Percentiles rank a stretch among this genome's conserved stretches.
Evolutionary conservation across 2,888 invertebrate species (phyloP).

Genomic region (Phortica magna): DNA sequence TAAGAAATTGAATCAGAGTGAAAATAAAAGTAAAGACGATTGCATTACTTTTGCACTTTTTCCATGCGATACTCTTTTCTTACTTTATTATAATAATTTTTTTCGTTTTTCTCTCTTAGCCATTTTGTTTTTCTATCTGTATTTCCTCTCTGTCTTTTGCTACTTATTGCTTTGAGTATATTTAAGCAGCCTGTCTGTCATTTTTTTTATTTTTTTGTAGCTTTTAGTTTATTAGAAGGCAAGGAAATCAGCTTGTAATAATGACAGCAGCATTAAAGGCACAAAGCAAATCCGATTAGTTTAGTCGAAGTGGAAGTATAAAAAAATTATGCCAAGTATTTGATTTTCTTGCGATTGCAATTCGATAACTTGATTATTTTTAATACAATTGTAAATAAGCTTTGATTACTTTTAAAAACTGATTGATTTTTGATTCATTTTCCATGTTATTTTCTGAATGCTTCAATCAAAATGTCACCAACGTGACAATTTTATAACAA

Average conservation of each 20-base stretch:
- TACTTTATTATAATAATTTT: constrained; percentile 13
- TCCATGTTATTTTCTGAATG: too few species aligned
- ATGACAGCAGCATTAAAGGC: not conserved
- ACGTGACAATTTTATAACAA: too few species aligned
- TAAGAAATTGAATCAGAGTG: constrained; percentile 70
- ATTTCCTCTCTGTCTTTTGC: not conserved
- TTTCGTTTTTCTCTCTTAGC: constrained; percentile 17
- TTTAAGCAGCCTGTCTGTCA: not conserved
- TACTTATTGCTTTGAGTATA: constrained; percentile 11
- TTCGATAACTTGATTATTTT: too few species aligned
- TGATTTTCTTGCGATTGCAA: not conserved
- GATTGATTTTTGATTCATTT: too few species aligned
- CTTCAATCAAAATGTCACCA: too few species aligned
- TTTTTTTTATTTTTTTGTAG: not conserved
- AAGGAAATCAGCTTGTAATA: not conserved
- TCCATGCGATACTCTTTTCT: constrained; percentile 18
- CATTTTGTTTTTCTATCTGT: constrained; percentile 10
- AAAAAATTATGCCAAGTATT: not conserved
- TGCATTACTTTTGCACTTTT: constrained; percentile 36
- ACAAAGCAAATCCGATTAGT: constrained; percentile 14
- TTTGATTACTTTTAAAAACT: too few species aligned
- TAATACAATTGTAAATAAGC: too few species aligned
- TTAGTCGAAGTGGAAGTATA: not conserved
- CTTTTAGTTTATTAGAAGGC: constrained; percentile 1
- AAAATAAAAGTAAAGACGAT: constrained; percentile 50